phyloP scores from a whole-genome alignment of 2,888 invertebrate genomes.

The Leptinotarsa haldemani region DNA sequence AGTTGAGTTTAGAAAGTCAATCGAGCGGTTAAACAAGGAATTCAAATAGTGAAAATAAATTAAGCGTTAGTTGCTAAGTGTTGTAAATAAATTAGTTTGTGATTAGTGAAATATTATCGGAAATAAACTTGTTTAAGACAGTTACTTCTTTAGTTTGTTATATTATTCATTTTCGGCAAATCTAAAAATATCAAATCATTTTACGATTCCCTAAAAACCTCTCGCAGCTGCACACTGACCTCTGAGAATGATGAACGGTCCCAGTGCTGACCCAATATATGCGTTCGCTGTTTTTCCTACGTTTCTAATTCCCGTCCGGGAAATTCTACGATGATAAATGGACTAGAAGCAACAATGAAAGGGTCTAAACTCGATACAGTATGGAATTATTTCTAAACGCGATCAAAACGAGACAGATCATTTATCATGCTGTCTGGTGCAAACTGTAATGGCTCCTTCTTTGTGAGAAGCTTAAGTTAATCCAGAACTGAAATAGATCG shows the following conservation, averaged over 20 bases:
- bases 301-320: background rate
- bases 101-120: no score
- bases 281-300: background rate
- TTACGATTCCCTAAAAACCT: no score
- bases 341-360: background rate
- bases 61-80: no score
- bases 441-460: background rate
- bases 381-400: conserved; percentile 16
- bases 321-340: conserved; percentile 25
- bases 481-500: no score
- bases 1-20: no score
- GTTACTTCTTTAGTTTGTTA: no score
- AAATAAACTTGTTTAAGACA: no score
- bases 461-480: background rate
- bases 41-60: no score
- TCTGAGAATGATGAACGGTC: background rate
- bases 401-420: conserved; percentile 9
- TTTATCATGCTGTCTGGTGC: background rate
- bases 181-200: no score
- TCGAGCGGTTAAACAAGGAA: no score
- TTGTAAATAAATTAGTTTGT: no score
- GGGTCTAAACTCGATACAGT: conserved; percentile 1
- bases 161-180: no score
- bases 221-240: background rate
- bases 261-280: background rate